Percentiles rank a stretch among this genome's conserved stretches.
Evolutionary conservation across 2,113 vertebrate species (phyloP).

Genomic region (Xenopus laevis): DNA sequence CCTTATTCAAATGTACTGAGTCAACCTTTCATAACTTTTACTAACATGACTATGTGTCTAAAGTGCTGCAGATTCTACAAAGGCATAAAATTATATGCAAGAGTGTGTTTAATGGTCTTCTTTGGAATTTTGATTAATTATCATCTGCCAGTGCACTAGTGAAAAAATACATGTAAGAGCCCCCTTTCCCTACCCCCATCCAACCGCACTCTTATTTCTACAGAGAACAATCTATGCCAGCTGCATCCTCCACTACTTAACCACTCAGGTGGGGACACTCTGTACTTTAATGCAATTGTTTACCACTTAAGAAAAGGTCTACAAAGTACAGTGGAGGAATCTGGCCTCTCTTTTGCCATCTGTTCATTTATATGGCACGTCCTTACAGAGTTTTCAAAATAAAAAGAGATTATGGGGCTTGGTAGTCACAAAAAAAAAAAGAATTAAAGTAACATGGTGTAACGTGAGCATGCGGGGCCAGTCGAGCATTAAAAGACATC

Average conservation of each 20-base stretch:
- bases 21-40: too few species aligned
- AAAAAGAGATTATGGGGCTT: too few species aligned
- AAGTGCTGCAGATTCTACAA: slow-evolving; percentile 8
- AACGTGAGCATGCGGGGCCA: too few species aligned
- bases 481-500: too few species aligned
- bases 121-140: slow-evolving; percentile 17
- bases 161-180: slow-evolving; percentile 15
- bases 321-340: slow-evolving; percentile 8
- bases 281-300: slow-evolving; percentile 19
- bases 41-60: neutral
- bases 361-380: neutral
- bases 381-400: neutral
- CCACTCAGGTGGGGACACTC: slow-evolving; percentile 26
- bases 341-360: slow-evolving; percentile 4
- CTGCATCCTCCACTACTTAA: slow-evolving; percentile 28
- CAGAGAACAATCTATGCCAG: slow-evolving; percentile 23
- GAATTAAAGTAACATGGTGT: too few species aligned
- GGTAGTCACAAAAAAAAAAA: too few species aligned
- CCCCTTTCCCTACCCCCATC: neutral
- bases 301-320: neutral
- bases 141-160: slow-evolving; percentile 4
- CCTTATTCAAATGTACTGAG: too few species aligned
- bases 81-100: slow-evolving; percentile 9
- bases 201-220: neutral
- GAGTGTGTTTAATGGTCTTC: slow-evolving; percentile 11